A percentile compares a stretch with the other conserved stretches of the same genome.
These are phyloP conservation scores for Calvadosia cruxmelitensis DNA, from an alignment of 30 jellyfish, hydroid and myxozoan genomes.

Conservation along the genomic window DNA sequence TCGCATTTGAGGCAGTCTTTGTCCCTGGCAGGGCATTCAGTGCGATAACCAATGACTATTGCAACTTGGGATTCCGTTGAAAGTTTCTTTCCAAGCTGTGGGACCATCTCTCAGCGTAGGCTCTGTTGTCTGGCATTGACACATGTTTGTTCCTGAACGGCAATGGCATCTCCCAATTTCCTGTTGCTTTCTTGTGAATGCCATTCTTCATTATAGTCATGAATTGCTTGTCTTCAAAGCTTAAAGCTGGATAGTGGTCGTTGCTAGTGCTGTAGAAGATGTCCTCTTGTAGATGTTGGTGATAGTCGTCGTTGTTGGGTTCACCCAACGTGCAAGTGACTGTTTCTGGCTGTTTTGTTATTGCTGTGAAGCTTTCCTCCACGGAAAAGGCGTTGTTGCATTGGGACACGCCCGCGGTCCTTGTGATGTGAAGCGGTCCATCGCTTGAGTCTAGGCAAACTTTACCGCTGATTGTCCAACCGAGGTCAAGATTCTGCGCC, in stretches of 20 bases:
- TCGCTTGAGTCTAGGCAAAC: background rate
- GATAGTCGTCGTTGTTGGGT: no score
- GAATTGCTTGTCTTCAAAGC: background rate
- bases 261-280: background rate
- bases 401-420: background rate
- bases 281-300: no score
- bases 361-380: background rate
- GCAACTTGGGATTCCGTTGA: no score
- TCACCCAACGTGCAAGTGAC: no score
- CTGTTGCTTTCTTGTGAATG: background rate
- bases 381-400: background rate
- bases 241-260: background rate
- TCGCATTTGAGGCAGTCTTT: no score
- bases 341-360: background rate
- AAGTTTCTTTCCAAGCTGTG: no score
- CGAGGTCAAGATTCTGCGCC: background rate
- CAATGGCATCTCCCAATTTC: background rate
- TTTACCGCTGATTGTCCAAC: background rate
- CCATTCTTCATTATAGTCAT: background rate
- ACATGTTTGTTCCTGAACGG: background rate
- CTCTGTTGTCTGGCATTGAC: background rate
- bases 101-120: background rate
- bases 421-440: background rate
- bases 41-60: no score
- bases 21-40: no score